Conservation (phyloP, 2,113 vertebrate genomes). For the Nycticorax nycticorax region DNA sequence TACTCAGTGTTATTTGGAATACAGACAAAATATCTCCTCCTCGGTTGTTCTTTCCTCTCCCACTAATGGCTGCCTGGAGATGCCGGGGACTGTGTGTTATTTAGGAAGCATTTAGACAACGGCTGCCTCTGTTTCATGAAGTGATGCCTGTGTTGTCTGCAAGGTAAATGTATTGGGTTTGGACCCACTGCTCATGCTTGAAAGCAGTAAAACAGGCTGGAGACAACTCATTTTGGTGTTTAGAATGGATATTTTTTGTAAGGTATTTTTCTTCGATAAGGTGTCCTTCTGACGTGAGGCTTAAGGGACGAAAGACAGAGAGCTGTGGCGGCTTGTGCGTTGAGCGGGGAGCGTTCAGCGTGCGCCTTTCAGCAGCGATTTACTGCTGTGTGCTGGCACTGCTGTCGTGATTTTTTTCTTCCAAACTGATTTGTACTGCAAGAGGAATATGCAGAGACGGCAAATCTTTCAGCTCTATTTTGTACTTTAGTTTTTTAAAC, state of each 20-base stretch:
- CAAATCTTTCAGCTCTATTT: not conserved
- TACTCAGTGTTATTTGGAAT: not conserved
- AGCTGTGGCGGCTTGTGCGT: not conserved
- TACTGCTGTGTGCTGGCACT: not conserved
- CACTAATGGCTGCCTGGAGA: not conserved
- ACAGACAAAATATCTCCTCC: not conserved
- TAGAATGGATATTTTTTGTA: not conserved
- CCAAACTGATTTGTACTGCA: conserved; percentile 19
- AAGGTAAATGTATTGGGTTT: not conserved
- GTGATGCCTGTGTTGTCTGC: not conserved
- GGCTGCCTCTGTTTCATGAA: not conserved
- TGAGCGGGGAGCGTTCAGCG: not conserved
- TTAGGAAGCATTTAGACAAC: not conserved
- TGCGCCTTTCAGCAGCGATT: not conserved
- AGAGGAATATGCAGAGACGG: conserved; percentile 40
- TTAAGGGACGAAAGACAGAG: not conserved
- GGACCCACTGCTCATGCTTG: not conserved
- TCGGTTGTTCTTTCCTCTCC: not conserved
- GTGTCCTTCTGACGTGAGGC: not conserved
- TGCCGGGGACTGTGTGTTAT: not conserved
- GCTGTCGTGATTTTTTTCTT: not conserved
- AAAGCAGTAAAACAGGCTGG: not conserved
- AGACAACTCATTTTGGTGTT: not conserved
- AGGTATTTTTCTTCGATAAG: not conserved
- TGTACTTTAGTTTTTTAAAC: not conserved